phyloP scores from a whole-genome alignment of 1,140 invertebrate genomes.

The Goniozus legneri region DNA sequence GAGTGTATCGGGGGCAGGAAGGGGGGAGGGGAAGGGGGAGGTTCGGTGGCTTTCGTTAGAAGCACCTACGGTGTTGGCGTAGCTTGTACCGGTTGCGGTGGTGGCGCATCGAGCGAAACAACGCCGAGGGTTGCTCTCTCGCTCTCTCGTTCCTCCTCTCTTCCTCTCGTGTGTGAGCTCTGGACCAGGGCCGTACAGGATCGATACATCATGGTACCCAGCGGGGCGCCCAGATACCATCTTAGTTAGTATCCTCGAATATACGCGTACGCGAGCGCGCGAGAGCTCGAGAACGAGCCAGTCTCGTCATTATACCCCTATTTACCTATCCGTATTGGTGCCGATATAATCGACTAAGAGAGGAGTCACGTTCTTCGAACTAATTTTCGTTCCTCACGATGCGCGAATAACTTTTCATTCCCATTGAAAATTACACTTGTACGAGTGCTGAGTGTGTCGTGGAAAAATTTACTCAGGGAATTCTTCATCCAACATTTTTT shows the following conservation, averaged over 20 bases:
- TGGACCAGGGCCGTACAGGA: slow-evolving; percentile 42
- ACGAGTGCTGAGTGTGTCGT: too few species aligned
- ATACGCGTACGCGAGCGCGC: slow-evolving; percentile 32
- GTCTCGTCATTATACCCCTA: slow-evolving; percentile 40
- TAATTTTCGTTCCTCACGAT: too few species aligned
- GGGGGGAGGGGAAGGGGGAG: slow-evolving; percentile 2
- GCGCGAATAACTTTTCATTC: too few species aligned
- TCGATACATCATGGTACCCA: slow-evolving; percentile 48
- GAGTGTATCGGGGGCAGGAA: slow-evolving; percentile 7
- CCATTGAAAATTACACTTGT: too few species aligned
- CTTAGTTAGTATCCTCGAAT: slow-evolving; percentile 40
- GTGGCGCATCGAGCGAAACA: slow-evolving; percentile 20
- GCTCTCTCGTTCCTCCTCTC: too few species aligned
- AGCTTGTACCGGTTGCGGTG: slow-evolving; percentile 18
- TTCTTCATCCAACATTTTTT: too few species aligned
- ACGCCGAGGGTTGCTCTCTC: slow-evolving; percentile 13
- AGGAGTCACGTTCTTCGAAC: too few species aligned
- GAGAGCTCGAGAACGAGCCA: slow-evolving; percentile 21
- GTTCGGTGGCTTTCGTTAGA: slow-evolving; percentile 17
- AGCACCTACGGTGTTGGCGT: slow-evolving; percentile 22
- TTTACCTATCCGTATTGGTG: slow-evolving; percentile 39
- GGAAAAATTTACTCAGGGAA: too few species aligned
- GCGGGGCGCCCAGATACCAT: slow-evolving; percentile 41
- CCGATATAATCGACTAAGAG: slow-evolving; percentile 28
- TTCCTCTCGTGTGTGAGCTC: too few species aligned